Base-by-base conservation (phyloP, 1,140 invertebrate genomes). In the Nasonia longicornis region DNA sequence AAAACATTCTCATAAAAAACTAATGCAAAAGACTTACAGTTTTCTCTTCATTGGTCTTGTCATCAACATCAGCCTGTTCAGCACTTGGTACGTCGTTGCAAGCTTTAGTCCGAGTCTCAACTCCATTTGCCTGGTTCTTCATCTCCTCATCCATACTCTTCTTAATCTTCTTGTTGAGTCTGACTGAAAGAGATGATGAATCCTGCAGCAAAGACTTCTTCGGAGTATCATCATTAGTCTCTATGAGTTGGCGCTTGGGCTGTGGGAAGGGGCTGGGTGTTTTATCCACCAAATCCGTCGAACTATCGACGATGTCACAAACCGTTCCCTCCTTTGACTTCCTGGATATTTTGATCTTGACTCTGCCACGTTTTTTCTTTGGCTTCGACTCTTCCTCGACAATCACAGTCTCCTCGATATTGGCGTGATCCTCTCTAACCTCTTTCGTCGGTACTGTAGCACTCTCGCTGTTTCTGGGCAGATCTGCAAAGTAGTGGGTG, bases 401-500 rank as follows among this genome's bases (percentile, higher is more conserved):
- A 75, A 72, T 3, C 2, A 63, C 38, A 20, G 4, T 52, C 12
- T 80, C 66, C 0, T 77, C 74, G 3, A 66, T 78, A 80, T 85
- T 84, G 77, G 77, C 81, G 81, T 72, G 70, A 45, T 84, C 76
- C 2, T 11, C 45, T 79, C 69, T 85, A 85, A 85, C 85, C 83
- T 86, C 84, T 71, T 77, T 74, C 4, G 66, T 45, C 42, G 77
- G 26, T 38, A 63, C 35, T 26, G 77, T 42, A 10, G 20, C 52
- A 2, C 14, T 83, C 71, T 86, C 78, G 12, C 38, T 77, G 26
- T 78, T 66, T 84, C 84, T 87, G 8, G 83, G 77, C 6, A 76
- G 69, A 20, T 88, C 87, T 6, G 75, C 77, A 58, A 90, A 89
- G 63, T 90, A 90, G 69, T 89, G 85, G 26, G 86, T 87, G 14